Evolutionary conservation across 2,797 vertebrate genomes (phyloP).

Genomic region (Protosalanx chinensis): DNA sequence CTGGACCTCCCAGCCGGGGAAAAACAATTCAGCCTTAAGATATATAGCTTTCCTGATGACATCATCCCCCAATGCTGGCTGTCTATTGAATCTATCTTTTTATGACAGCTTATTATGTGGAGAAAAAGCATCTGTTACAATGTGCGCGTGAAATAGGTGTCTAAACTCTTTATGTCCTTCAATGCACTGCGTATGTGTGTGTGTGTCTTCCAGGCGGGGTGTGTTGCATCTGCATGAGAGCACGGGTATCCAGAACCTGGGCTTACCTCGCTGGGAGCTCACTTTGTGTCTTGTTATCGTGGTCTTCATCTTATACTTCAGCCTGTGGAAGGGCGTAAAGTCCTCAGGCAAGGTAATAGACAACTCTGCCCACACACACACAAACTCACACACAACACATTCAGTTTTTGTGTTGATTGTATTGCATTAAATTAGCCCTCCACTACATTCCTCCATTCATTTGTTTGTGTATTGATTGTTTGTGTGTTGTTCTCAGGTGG

Average conservation of each 20-base stretch:
- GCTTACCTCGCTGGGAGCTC: slow-evolving; percentile 89
- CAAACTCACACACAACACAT: neutral
- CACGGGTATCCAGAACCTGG: slow-evolving; percentile 86
- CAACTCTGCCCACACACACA: neutral
- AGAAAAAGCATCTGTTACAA: neutral
- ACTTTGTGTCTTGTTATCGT: slow-evolving; percentile 86
- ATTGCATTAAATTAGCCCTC: too few species aligned
- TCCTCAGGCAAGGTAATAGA: slow-evolving; percentile 93
- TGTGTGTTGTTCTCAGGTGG: slow-evolving; percentile 76
- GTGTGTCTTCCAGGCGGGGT: slow-evolving; percentile 73
- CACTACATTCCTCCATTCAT: neutral
- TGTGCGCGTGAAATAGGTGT: neutral
- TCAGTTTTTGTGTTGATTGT: too few species aligned
- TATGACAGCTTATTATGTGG: neutral
- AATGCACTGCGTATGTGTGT: slow-evolving; percentile 4
- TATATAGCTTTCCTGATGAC: neutral
- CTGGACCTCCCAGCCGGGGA: neutral
- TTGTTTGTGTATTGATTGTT: neutral
- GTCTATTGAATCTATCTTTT: neutral
- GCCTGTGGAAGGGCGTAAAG: slow-evolving; percentile 98
- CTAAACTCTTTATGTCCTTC: neutral
- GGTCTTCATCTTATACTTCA: slow-evolving; percentile 92
- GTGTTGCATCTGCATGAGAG: slow-evolving; percentile 92
- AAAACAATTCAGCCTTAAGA: neutral
- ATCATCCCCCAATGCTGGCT: too few species aligned